Evolutionary conservation across 2,888 invertebrate species (phyloP), one percentile per base, ranked within the genome.

Genomic region (Chirona hameri): DNA sequence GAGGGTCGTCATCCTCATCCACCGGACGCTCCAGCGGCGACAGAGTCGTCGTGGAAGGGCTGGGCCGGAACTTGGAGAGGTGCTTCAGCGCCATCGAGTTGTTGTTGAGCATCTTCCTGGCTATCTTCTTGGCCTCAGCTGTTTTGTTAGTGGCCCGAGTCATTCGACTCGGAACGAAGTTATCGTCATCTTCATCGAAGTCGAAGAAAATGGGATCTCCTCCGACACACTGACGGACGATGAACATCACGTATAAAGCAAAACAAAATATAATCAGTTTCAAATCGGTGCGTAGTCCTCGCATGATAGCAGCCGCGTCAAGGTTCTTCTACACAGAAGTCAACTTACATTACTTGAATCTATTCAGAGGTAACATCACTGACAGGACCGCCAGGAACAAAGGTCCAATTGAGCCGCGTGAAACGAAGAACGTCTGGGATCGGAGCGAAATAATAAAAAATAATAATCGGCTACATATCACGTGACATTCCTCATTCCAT

Each of bases 191-290:
- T 72, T 72, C 76, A 24, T 76, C 76, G 27, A 76, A 46, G 21
- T 76, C 76, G 46, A 76, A 76, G 46, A 76, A 76, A 27, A 76
- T 76, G 0, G 76, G 76, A 24, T 76, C 46, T 21, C 76, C 76
- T 2, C 76, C 76, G 1, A 76, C 76, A 76, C 76, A 46, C 24
- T 24, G 76, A 10, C 46, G 39, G 21, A 76, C 39, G 2, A 46
- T 31, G 18, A 4, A 39, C 15, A 24, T 12, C 5, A 76, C 39
- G 21, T 24, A 24, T 9, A 76, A 39, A 24, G 9, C 12, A 10
- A 76, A 46, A 31, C 76, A 76, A 18, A 24, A 15, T 4, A 12
- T 39, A 0, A 76, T 21, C 39, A 46, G 0, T 39, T 76, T 27
- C 3, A 72, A 18, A 18, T 72, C 72, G 5, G 72, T 31, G 7